These are phyloP conservation scores for Hydrolagus affinis DNA, from an alignment of 2,113 vertebrate genomes.

Conservation along the genomic window DNA sequence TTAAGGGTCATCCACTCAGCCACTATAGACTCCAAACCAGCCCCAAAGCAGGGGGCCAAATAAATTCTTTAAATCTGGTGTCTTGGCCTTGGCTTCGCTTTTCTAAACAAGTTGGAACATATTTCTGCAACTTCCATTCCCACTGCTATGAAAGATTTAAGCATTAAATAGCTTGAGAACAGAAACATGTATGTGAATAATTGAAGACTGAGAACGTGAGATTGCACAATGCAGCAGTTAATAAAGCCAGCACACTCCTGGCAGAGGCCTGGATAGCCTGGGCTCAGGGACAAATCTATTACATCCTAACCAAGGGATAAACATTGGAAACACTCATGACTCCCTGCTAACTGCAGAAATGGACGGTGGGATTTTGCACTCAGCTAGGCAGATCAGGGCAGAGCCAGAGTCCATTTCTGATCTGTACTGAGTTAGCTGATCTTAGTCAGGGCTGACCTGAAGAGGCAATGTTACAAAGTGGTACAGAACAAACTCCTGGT, in stretches of 20 bases:
- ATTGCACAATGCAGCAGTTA: not conserved
- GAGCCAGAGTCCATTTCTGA: not conserved
- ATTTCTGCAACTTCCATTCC: not conserved
- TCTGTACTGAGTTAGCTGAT: not conserved
- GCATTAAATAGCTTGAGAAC: not conserved
- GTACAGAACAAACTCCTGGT: no score
- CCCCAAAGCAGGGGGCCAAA: not conserved
- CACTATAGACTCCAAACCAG: not conserved
- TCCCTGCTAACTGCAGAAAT: not conserved
- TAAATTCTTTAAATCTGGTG: not conserved
- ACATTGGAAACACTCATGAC: not conserved
- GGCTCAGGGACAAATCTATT: not conserved
- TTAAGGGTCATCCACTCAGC: not conserved
- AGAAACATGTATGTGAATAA: not conserved
- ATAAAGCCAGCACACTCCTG: not conserved
- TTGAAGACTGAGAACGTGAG: not conserved
- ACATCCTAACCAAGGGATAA: not conserved
- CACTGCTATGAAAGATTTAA: not conserved
- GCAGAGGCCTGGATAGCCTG: not conserved
- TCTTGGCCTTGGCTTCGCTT: not conserved
- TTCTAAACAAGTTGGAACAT: not conserved
- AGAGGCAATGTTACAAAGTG: no score
- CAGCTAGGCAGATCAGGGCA: not conserved
- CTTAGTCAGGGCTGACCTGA: not conserved
- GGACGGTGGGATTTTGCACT: not conserved